Percentiles rank a stretch among this genome's conserved stretches.
phyloP scores from a whole-genome alignment of 2,797 vertebrate genomes.

The Ctenopoma kingsleyae region DNA sequence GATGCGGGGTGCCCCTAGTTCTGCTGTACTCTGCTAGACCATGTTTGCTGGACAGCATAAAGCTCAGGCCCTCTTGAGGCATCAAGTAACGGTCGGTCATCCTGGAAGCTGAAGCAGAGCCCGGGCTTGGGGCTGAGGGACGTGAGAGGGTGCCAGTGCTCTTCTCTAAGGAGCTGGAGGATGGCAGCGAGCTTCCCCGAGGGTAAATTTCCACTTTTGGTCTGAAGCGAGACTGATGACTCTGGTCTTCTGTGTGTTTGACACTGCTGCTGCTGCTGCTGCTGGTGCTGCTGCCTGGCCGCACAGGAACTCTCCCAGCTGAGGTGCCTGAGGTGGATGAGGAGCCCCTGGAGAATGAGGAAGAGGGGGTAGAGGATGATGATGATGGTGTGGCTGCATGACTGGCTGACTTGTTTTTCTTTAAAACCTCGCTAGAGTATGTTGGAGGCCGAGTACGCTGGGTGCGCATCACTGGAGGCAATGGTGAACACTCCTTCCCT shows the following conservation, averaged over 20 bases:
- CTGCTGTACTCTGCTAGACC: slow-evolving; percentile 80
- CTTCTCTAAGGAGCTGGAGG: slow-evolving; percentile 79
- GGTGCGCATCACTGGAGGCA: slow-evolving; percentile 81
- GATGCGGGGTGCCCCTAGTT: slow-evolving; percentile 63
- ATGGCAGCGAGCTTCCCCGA: slow-evolving; percentile 65
- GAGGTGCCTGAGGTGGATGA: slow-evolving; percentile 58
- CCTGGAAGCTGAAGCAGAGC: slow-evolving; percentile 62
- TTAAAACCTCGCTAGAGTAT: slow-evolving; percentile 58
- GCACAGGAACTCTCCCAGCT: slow-evolving; percentile 46
- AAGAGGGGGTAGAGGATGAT: slow-evolving; percentile 50
- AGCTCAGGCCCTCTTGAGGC: slow-evolving; percentile 82
- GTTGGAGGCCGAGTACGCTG: slow-evolving; percentile 88
- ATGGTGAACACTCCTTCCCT: slow-evolving; percentile 91
- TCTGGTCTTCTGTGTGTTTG: slow-evolving; percentile 65
- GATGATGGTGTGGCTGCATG: slow-evolving; percentile 60
- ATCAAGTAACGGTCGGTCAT: slow-evolving; percentile 81
- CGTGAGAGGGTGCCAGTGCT: slow-evolving; percentile 72
- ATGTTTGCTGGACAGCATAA: slow-evolving; percentile 87
- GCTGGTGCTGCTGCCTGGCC: slow-evolving; percentile 58
- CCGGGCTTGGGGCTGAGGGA: slow-evolving; percentile 62
- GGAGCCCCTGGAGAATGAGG: slow-evolving; percentile 56
- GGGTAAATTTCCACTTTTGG: slow-evolving; percentile 83
- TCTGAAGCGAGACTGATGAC: slow-evolving; percentile 75
- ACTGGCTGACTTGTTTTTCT: slow-evolving; percentile 63
- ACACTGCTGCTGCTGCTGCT: slow-evolving; percentile 76